Base-by-base conservation (phyloP, 2,888 invertebrate species). In the Pseudanteris insignis region DNA sequence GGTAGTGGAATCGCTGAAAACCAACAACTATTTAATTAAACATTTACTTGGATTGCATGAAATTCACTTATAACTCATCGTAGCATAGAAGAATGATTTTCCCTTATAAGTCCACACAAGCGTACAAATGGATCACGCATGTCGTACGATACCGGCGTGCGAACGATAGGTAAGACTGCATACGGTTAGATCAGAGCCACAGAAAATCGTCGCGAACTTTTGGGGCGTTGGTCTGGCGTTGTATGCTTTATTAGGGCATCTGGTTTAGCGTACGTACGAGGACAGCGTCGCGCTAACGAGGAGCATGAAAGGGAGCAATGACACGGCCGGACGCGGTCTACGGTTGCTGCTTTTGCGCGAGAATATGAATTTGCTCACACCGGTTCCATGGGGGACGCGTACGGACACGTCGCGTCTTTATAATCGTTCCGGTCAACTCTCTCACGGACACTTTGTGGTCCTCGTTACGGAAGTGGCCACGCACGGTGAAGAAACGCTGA, bases 271-370 rank as follows among this genome's bases (percentile, higher is more conserved):
- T n/a, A n/a, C n/a, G n/a, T n/a, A n/a, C n/a, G n/a, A n/a, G n/a
- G 60, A 63, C 64, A 63, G 61, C 63, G 62, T 50, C 53, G 65
- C 61, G 67, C 70, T 75, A 75, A 75, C 74, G 73, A 76, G 74
- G 64, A 70, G 70, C 73, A 68, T 71, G 73, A 76, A 75, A 73
- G 70, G 72, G 74, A 72, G 73, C 75, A 76, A 76, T 74, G 76
- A 76, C 74, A 75, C 68, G 70, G 69, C 70, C 69, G 69, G 72
- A 74, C 73, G 73, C 70, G 73, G 70, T 72, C 69, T 68, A 68
- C 68, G 69, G 69, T 63, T 67, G 66, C 68, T 63, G 64, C 62
- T 64, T 66, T 64, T 55, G 30, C 53, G 61, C 55, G 61, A 54
- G 59, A 65, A 65, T 67, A 74, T 75, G 73, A 74, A 75, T 75